These are phyloP conservation scores for Melanotaenia boesemani DNA, from an alignment of 2,797 vertebrate genomes.

Conservation along the genomic window DNA sequence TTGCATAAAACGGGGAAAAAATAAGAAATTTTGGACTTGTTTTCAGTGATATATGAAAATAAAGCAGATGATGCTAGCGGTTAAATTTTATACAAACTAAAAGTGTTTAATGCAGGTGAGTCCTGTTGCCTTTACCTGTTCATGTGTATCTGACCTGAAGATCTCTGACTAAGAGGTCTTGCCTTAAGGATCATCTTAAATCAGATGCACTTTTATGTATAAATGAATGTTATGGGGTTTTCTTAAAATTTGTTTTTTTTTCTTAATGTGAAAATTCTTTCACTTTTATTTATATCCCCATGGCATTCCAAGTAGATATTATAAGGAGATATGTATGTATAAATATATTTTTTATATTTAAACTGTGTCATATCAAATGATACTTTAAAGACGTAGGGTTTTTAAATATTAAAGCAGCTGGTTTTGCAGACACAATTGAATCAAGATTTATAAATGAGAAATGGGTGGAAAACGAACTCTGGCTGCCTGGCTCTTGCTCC, in stretches of 20 bases:
- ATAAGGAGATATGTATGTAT: slow-evolving; percentile 88
- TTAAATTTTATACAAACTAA: slow-evolving; percentile 7
- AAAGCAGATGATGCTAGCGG: slow-evolving; percentile 18
- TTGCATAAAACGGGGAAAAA: slow-evolving; percentile 31
- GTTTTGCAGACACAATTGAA: slow-evolving; percentile 91
- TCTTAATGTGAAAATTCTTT: slow-evolving; percentile 88
- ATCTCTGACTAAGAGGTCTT: slow-evolving; percentile 40
- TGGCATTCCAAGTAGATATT: slow-evolving; percentile 85
- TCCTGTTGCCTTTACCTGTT: slow-evolving; percentile 13
- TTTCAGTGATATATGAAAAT: slow-evolving; percentile 11
- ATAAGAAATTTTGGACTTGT: not conserved
- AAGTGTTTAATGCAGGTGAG: slow-evolving; percentile 29
- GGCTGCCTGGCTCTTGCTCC: slow-evolving; percentile 48
- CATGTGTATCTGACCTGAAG: slow-evolving; percentile 34
- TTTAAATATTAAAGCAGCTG: slow-evolving; percentile 88
- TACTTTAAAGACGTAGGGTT: slow-evolving; percentile 75
- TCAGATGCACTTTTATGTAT: slow-evolving; percentile 90
- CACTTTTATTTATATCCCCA: slow-evolving; percentile 91
- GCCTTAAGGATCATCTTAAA: slow-evolving; percentile 53
- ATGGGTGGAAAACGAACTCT: slow-evolving; percentile 67
- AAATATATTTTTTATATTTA: slow-evolving; percentile 88
- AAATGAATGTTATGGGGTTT: slow-evolving; percentile 89
- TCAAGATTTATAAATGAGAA: slow-evolving; percentile 80
- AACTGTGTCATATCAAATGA: slow-evolving; percentile 86
- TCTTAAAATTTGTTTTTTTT: slow-evolving; percentile 67